Percentiles rank a stretch among this genome's conserved stretches.
phyloP scores from a whole-genome alignment of 2,113 vertebrate genomes.

The Sapayoa aenigma region DNA sequence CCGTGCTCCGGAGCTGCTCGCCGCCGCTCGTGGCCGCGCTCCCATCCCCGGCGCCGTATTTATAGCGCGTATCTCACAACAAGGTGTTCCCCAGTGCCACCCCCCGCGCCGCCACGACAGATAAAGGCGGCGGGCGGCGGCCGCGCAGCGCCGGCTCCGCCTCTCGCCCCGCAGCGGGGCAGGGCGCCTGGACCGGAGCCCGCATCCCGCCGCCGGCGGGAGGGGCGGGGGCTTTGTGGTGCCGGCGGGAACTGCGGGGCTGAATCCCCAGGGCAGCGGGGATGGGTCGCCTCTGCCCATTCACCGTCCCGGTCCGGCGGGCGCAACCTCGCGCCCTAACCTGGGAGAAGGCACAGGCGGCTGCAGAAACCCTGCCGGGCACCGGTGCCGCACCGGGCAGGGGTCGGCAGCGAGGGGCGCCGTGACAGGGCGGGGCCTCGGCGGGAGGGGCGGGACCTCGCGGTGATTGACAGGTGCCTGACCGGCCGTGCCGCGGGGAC shows the following conservation, averaged over 20 bases:
- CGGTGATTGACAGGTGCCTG: no score
- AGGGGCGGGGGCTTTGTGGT: no score
- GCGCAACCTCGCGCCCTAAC: no score
- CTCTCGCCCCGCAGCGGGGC: constrained; percentile 52
- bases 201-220: background rate
- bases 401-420: background rate
- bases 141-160: constrained; percentile 67
- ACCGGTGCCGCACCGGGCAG: no score
- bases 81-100: constrained; percentile 70
- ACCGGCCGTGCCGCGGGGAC: background rate
- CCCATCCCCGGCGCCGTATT: constrained; percentile 68
- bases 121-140: constrained; percentile 62
- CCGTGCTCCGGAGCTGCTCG: background rate
- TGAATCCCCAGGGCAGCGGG: background rate
- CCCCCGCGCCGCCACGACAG: constrained; percentile 41
- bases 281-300: background rate
- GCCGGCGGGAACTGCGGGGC: background rate
- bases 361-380: no score
- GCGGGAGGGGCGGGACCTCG: no score
- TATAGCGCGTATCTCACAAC: constrained; percentile 55
- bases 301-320: background rate
- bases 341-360: background rate
- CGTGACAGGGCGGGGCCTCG: rapidly evolving
- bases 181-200: background rate
- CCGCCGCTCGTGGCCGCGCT: background rate